Conservation (phyloP, 2,113 vertebrate genomes). For the Ursus arctos region DNA sequence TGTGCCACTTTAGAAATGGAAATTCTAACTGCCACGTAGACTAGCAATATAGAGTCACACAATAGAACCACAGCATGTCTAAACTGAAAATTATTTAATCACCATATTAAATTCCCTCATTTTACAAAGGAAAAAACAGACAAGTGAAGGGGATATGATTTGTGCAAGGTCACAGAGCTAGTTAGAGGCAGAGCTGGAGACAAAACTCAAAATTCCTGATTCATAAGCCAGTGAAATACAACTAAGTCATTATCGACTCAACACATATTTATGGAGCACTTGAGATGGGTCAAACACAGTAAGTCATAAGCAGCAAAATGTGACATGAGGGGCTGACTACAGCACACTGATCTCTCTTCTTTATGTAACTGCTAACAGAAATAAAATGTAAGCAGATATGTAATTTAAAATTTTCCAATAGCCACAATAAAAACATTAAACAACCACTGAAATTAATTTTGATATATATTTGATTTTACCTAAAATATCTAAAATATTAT, state of each 20-base stretch:
- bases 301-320: slow-evolving; percentile 25
- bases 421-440: not conserved
- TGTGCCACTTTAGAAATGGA: slow-evolving; percentile 31
- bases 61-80: not conserved
- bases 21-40: slow-evolving; percentile 3
- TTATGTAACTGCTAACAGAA: not conserved
- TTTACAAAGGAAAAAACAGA: not conserved
- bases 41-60: not conserved
- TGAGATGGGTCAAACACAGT: not conserved
- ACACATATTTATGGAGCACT: not conserved
- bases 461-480: not conserved
- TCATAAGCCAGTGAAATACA: slow-evolving; percentile 18
- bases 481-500: not conserved
- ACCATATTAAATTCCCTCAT: not conserved
- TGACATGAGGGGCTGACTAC: not conserved
- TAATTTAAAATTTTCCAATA: not conserved
- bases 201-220: slow-evolving; percentile 40
- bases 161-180: not conserved
- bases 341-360: not conserved
- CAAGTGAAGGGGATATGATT: not conserved
- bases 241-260: slow-evolving; percentile 7
- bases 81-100: slow-evolving; percentile 33
- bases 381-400: not conserved
- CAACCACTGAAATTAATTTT: not conserved
- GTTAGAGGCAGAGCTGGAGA: not conserved